A percentile compares a stretch with the other conserved stretches of the same genome.
Conservation (phyloP, 1,140 invertebrate genomes). For the Antheraea pernyi region DNA sequence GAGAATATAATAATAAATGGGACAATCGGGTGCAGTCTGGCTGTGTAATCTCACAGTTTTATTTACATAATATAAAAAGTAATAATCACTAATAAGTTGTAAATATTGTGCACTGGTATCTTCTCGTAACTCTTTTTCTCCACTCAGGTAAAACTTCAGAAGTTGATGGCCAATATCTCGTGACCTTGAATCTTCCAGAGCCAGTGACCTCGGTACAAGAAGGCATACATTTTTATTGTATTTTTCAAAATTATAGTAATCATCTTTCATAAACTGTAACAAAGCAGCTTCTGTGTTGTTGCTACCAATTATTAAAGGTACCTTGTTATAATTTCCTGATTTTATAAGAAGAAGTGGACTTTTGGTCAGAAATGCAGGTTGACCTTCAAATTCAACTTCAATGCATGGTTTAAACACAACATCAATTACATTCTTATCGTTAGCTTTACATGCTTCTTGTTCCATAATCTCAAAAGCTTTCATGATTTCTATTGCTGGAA, state of each 20-base stretch:
- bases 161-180: constrained; percentile 53
- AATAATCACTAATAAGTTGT: constrained; percentile 61
- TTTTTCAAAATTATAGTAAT: constrained; percentile 56
- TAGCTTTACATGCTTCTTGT: constrained; percentile 17
- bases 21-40: constrained; percentile 43
- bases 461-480: constrained; percentile 34
- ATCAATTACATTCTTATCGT: constrained; percentile 42
- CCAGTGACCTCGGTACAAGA: constrained; percentile 50
- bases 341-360: constrained; percentile 53
- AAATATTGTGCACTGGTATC: constrained; percentile 53
- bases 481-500: constrained; percentile 47
- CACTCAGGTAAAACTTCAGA: constrained; percentile 56
- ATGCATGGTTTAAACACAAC: constrained; percentile 61
- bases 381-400: constrained; percentile 65
- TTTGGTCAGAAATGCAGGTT: constrained; percentile 56
- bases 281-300: constrained; percentile 53
- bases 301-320: constrained; percentile 65
- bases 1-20: constrained; percentile 63
- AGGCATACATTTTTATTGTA: constrained; percentile 48
- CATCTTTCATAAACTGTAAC: constrained; percentile 42
- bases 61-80: constrained; percentile 61
- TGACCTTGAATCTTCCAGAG: constrained; percentile 33
- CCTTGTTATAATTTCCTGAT: constrained; percentile 63
- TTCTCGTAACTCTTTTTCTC: constrained; percentile 37
- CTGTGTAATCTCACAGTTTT: constrained; percentile 54